These are phyloP conservation scores for Drosophila pandora DNA, from an alignment of 1,140 invertebrate species.

Conservation along the genomic window DNA sequence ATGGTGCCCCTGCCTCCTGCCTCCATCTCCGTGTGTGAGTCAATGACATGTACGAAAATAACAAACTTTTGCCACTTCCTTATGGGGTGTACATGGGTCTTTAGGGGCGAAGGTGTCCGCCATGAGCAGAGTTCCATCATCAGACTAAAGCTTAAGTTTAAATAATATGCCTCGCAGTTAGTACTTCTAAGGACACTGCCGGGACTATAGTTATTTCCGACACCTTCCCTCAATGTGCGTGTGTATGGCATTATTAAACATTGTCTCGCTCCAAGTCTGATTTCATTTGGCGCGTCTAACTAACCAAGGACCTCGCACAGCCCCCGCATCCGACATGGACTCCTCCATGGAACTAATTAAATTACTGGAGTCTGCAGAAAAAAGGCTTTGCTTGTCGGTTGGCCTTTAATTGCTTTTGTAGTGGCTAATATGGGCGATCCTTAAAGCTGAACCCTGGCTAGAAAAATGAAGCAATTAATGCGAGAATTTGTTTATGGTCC, in stretches of 20 bases:
- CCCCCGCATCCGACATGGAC: slow-evolving; percentile 26
- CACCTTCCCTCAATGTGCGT: slow-evolving; percentile 27
- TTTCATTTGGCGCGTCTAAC: slow-evolving; percentile 62
- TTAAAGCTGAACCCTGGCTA: slow-evolving; percentile 41
- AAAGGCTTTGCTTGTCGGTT: slow-evolving; percentile 43
- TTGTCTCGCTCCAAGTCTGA: slow-evolving; percentile 62
- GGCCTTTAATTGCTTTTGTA: slow-evolving; percentile 63
- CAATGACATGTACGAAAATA: slow-evolving; percentile 49
- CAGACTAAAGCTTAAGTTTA: neutral
- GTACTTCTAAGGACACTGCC: neutral
- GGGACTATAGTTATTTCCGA: slow-evolving; percentile 19
- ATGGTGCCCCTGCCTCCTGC: slow-evolving; percentile 15
- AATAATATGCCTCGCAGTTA: neutral
- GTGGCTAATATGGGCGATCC: slow-evolving; percentile 2
- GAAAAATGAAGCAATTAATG: slow-evolving; percentile 71
- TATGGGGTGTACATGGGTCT: slow-evolving; percentile 11
- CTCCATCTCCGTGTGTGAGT: slow-evolving; percentile 27
- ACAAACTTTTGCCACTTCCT: slow-evolving; percentile 43
- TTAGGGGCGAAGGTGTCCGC: slow-evolving; percentile 24
- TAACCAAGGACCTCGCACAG: slow-evolving; percentile 27
- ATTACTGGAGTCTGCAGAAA: slow-evolving; percentile 38
- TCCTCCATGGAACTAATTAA: slow-evolving; percentile 58
- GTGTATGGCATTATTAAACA: slow-evolving; percentile 52
- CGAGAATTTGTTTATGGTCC: slow-evolving; percentile 52
- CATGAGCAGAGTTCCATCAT: slow-evolving; percentile 9